Conservation (phyloP, 2,113 vertebrate genomes). For the Acrocephalus arundinaceus region DNA sequence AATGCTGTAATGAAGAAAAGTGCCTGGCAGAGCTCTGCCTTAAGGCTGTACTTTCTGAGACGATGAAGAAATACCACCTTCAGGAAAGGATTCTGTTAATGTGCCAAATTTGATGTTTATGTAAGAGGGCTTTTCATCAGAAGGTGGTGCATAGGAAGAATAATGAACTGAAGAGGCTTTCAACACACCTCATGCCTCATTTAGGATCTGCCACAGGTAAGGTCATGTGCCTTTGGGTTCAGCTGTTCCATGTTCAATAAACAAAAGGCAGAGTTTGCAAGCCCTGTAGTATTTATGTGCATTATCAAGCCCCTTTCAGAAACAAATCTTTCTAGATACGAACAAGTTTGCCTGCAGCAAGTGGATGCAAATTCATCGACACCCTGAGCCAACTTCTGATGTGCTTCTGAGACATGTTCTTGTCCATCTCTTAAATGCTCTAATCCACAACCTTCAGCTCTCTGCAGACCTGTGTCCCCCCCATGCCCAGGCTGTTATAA, state of each 20-base stretch:
- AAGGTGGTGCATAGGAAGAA: neutral
- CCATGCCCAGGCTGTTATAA: neutral
- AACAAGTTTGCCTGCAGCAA: neutral
- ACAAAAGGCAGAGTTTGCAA: neutral
- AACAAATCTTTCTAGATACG: neutral
- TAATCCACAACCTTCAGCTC: neutral
- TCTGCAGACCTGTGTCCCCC: neutral
- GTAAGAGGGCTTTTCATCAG: neutral
- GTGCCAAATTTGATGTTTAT: neutral
- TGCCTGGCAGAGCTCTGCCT: neutral
- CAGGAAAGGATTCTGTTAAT: neutral
- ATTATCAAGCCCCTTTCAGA: neutral
- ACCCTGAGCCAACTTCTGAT: neutral
- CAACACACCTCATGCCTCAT: neutral
- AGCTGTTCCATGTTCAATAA: neutral
- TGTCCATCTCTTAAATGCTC: neutral
- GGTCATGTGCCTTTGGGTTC: neutral
- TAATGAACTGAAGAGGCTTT: neutral
- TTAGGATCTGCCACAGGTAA: neutral
- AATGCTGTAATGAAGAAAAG: neutral
- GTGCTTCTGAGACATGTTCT: rapidly evolving
- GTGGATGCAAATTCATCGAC: neutral
- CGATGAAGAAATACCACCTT: constrained; percentile 33
- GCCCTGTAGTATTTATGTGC: neutral
- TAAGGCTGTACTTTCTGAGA: neutral